phyloP scores from a whole-genome alignment of 2,888 invertebrate species.

The Octonoba sinensis region DNA sequence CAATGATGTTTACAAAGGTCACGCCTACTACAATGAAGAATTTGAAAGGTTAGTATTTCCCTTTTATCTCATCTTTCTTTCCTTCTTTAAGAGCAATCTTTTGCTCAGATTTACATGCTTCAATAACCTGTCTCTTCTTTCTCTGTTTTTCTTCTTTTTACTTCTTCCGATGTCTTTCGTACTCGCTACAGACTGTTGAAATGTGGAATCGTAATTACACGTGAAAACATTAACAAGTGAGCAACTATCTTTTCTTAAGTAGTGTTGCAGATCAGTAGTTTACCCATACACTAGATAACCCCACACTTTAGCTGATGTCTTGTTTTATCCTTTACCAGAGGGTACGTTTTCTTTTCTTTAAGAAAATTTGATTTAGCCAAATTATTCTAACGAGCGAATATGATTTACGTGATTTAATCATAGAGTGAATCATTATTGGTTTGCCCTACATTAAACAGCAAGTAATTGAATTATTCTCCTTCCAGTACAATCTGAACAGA shows the following conservation, averaged over 20 bases:
- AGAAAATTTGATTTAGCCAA: too few species aligned
- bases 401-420: too few species aligned
- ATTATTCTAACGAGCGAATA: too few species aligned
- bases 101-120: neutral
- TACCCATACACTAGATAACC: too few species aligned
- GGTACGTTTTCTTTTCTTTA: too few species aligned
- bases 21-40: slow-evolving; percentile 70
- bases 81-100: slow-evolving; percentile 1
- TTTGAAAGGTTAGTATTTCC: slow-evolving; percentile 83
- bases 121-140: slow-evolving; percentile 9
- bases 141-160: slow-evolving; percentile 30
- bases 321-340: too few species aligned
- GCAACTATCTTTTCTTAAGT: slow-evolving; percentile 48
- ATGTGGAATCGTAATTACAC: slow-evolving; percentile 39
- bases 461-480: too few species aligned
- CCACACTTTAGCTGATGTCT: too few species aligned
- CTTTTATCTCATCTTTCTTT: neutral
- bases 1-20: slow-evolving; percentile 69
- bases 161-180: slow-evolving; percentile 20
- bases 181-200: slow-evolving; percentile 29
- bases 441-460: too few species aligned
- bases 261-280: slow-evolving; percentile 1
- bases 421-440: too few species aligned
- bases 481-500: too few species aligned
- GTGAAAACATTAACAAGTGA: slow-evolving; percentile 47